Base-by-base conservation (phyloP, 2,797 vertebrate genomes). In the Glyptemys insculpta region DNA sequence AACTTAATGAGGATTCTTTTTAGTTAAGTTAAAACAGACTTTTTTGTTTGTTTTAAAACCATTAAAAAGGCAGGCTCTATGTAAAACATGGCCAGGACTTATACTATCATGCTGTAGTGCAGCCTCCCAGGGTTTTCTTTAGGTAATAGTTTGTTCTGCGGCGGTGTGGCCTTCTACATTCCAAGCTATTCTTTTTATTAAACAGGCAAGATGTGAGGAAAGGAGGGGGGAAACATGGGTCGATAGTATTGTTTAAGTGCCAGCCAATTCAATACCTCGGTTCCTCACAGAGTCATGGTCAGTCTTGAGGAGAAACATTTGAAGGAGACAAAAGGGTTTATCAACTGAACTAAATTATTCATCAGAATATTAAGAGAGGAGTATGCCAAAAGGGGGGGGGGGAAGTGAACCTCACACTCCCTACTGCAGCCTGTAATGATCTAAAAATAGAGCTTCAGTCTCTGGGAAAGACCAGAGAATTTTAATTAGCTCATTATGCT, bases 281-380 rank as follows among this genome's bases (percentile, higher is more conserved):
- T 59, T 78, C 65, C 34, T 3, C 34, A 47, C 81, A 0, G 1
- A 56, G 88, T 31, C 7, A 29, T 81, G 83, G 52, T 91, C n/a
- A 82, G 34, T 86, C 95, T 93, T 89, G 81, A 96, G 83, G 87
- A 90, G 74, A 96, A 91, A 90, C 14, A 14, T 83, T 92, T 88
- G 57, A 93, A 93, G 79, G 72, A 90, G 2, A 1, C 68, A 34
- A 68, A 95, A 97, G 79, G 19, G 14, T 94, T 97, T 94, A 87
- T 93, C 88, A 89, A 81, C 5, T 0, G 85, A 90, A 78, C 81
- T 97, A 93, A 96, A 97, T 97, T 97, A 98, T 98, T 98, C 65
- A 96, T 94, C 9, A 6, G 47, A 92, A 74, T 96, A 81, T 96
- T 96, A 95, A 96, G 88, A 96, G 81, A 86, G 89, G 81, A 74